Conservation (phyloP, 2,797 vertebrate genomes). For the Sarcoramphus papa region DNA sequence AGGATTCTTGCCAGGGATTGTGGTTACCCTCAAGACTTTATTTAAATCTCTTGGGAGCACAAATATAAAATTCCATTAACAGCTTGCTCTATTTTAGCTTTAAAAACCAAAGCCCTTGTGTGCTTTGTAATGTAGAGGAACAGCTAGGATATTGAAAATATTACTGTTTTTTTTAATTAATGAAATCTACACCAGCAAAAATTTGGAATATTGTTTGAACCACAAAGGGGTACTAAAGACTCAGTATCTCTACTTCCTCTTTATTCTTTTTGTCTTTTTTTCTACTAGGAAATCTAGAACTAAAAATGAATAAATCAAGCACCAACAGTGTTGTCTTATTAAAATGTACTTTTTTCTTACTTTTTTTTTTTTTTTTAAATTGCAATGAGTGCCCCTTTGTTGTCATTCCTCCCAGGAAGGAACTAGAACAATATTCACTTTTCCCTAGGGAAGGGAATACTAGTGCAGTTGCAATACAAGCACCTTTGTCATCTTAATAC, state of each 20-base stretch:
- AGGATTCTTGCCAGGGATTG: neutral
- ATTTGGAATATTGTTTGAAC: neutral
- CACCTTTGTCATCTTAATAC: neutral
- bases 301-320: neutral
- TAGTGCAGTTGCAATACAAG: neutral
- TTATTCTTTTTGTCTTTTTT: neutral
- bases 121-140: neutral
- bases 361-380: neutral
- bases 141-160: neutral
- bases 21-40: constrained; percentile 41
- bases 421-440: neutral
- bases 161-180: neutral
- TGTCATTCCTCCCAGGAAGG: neutral
- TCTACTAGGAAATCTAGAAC: neutral
- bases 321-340: neutral
- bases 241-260: neutral
- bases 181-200: neutral
- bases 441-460: neutral
- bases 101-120: neutral
- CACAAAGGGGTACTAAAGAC: neutral
- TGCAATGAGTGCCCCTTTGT: neutral
- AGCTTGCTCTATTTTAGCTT: neutral
- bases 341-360: neutral
- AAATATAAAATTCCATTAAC: constrained; percentile 25
- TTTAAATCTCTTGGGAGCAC: neutral